Evolutionary conservation across 2,888 invertebrate genomes (phyloP).

Genomic region (Lottia gigantea): DNA sequence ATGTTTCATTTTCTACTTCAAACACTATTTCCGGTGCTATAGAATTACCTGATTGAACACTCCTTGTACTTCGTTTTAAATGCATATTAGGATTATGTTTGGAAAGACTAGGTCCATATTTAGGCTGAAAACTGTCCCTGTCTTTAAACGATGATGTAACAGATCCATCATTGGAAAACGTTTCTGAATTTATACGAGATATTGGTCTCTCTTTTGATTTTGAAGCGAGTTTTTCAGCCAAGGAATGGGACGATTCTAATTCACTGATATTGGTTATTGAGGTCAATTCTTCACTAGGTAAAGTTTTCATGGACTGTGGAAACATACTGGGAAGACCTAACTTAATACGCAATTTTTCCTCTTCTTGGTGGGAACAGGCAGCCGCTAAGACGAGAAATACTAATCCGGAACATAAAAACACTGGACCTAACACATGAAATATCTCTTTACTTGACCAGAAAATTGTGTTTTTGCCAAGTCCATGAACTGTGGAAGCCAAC

Average conservation of each 20-base stretch:
- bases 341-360: slow-evolving; percentile 21
- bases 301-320: slow-evolving; percentile 3
- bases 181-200: background rate
- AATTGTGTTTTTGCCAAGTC: slow-evolving; percentile 27
- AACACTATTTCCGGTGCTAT: background rate
- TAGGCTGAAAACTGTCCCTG: background rate
- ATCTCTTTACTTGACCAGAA: slow-evolving; percentile 26
- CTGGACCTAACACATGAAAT: slow-evolving; percentile 29
- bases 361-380: slow-evolving; percentile 25
- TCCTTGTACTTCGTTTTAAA: background rate
- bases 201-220: background rate
- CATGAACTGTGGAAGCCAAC: slow-evolving; percentile 29
- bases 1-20: background rate
- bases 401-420: slow-evolving; percentile 23
- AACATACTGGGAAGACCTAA: slow-evolving; percentile 16
- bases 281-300: background rate
- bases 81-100: background rate
- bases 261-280: background rate
- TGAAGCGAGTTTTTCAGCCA: background rate
- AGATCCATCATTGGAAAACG: background rate
- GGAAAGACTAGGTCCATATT: background rate
- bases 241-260: background rate
- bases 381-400: slow-evolving; percentile 29
- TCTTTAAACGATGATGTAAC: background rate
- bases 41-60: background rate